Conservation (phyloP, 2,888 invertebrate species). For the Opisthograptis luteolata region DNA sequence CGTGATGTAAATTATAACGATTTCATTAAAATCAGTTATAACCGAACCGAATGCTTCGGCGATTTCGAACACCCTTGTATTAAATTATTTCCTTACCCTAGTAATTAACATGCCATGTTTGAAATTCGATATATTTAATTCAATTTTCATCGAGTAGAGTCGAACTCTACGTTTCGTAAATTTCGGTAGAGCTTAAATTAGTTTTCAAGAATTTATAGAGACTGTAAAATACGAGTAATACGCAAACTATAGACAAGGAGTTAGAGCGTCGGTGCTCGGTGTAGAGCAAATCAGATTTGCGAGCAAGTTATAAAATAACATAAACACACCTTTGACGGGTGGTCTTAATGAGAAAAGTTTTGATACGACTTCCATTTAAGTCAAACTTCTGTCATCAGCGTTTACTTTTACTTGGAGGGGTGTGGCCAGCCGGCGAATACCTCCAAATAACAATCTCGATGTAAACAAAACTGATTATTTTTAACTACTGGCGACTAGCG, state of each 20-base stretch:
- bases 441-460: conserved; percentile 65
- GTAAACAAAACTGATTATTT: conserved; percentile 70
- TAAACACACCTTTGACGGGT: conserved; percentile 81
- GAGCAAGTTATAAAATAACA: conserved; percentile 77
- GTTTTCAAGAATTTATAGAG: conserved; percentile 19
- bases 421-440: conserved; percentile 52
- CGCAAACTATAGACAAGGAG: conserved; percentile 32
- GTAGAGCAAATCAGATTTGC: conserved; percentile 60
- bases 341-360: conserved; percentile 83
- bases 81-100: conserved; percentile 19
- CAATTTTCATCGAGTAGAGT: conserved; percentile 8
- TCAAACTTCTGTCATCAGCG: conserved; percentile 79
- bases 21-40: conserved; percentile 40
- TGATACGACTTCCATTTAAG: conserved; percentile 79
- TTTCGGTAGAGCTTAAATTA: conserved; percentile 8
- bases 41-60: conserved; percentile 16
- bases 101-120: conserved; percentile 17
- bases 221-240: conserved; percentile 30
- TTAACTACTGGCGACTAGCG: conserved; percentile 51
- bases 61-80: conserved; percentile 20
- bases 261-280: conserved; percentile 32
- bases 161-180: conserved; percentile 6
- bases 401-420: conserved; percentile 63
- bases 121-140: conserved; percentile 13
- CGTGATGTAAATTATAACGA: conserved; percentile 65